Base-by-base conservation (phyloP, 2,113 vertebrate genomes). In the Arizona elegans region DNA sequence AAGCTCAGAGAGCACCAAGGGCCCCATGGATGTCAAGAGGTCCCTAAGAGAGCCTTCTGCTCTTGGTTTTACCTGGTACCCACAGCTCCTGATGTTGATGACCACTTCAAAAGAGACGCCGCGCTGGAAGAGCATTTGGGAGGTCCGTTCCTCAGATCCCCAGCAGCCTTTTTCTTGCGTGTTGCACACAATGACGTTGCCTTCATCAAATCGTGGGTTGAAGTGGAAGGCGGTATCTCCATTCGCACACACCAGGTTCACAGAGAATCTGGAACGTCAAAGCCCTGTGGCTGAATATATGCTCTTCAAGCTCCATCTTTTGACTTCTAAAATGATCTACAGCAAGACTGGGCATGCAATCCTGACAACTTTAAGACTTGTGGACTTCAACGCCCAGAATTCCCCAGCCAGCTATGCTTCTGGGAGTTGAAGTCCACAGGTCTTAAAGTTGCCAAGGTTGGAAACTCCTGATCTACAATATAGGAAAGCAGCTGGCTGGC, bases 141-240 rank as follows among this genome's bases (percentile, higher is more conserved):
- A 95, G 21, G 97, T 97, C 93, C 92, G 98, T 50, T 98, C 98
- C 94, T 98, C 98, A 0, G 13, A 87, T 1, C 95, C 97, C 98
- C 98, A 99, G 19, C 17, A 1, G 0, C 97, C 97, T 0, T 93
- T 65, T 93, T 97, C 95, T 38, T 94, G 87, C 0, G 96, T 81
- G 96, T 99, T 99, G 95, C 98, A 98, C 0, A 92, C 92, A 10
- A 99, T 97, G 91, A 99, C 98, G 96, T 98, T 98, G 98, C 97
- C 93, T 87, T 98, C 97, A 0, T 98, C 97, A 11, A 98, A 98
- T 0, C 98, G 98, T 6, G 98, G 98, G 92, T 98, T 99, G 94
- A 98, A 97, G 96, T 98, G 98, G 26, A 98, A 97, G 92, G 98
- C 98, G 0, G 98, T 87, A 92, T 98, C 98, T 0, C 96, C 92